Evolutionary conservation across 2,113 vertebrate species (phyloP), one percentile per base, ranked within the genome.

Genomic region (Dunckerocampus dactyliophorus): DNA sequence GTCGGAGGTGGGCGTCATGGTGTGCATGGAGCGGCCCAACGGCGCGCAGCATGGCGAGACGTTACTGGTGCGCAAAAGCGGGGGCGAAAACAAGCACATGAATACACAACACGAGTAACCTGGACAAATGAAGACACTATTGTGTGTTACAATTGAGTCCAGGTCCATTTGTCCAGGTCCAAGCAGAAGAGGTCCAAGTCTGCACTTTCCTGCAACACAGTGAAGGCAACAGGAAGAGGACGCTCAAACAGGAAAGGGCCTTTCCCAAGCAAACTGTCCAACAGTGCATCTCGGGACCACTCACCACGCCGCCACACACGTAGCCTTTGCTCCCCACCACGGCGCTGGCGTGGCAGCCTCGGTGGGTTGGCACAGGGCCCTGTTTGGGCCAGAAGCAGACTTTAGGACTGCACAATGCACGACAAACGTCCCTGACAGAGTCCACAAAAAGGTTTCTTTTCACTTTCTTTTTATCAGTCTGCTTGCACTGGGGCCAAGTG

Each of bases 241-340:
- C 68, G 61, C 60, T 62, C 62, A 74, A 77, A 68, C 59, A 81
- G 73, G 82, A 81, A 79, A 72, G 1, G 3, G n/a, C 50, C n/a
- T 61, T 34, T 51, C 14, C 24, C 47, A 21, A 4, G 20, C 14
- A 16, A 28, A 45, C 31, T 21, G 28, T 51, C 50, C 46, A 19
- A 13, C 3, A 8, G 7, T 7, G 6, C 6, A 47, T 39, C 42
- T 4, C 31, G 57, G 19, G 4, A 50, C 2, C 9, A 43, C 95
- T 92, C 82, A 98, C 96, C 93, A 91, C 84, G 52, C 95, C 95
- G 22, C 96, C 96, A 15, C 93, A 95, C 74, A 99, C 58, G 78
- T 94, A 99, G 49, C 96, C 97, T 77, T 91, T 96, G 79, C 91
- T 94, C 73, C 92, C 94, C 71, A 95, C 80, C 46, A 92, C 81